Conservation (phyloP, 2,888 invertebrate species). For the Acrobasis consociella region DNA sequence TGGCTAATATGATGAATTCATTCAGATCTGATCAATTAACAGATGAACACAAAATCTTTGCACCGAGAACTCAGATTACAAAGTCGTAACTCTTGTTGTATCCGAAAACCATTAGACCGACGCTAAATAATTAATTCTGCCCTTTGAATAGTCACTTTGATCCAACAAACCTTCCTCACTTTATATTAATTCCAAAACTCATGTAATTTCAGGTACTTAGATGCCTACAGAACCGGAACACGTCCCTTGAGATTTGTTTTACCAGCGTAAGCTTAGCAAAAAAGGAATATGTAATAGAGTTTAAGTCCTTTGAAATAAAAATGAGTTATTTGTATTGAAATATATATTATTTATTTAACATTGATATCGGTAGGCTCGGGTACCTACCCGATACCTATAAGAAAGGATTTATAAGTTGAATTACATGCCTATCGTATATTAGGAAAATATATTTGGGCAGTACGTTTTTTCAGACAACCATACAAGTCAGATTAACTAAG, state of each 20-base stretch:
- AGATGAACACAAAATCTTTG: background rate
- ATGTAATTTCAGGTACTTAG: background rate
- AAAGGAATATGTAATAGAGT: background rate
- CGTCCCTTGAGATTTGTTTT: background rate
- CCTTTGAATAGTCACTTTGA: slow-evolving; percentile 16
- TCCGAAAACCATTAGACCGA: slow-evolving; percentile 5
- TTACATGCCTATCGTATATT: too few species aligned
- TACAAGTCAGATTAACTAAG: too few species aligned
- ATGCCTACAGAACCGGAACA: background rate
- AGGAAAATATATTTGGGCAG: too few species aligned
- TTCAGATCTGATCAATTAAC: too few species aligned
- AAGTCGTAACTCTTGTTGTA: background rate
- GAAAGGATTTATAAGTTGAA: too few species aligned
- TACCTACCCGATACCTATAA: too few species aligned
- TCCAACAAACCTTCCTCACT: background rate
- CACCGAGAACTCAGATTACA: background rate
- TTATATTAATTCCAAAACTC: slow-evolving; percentile 7
- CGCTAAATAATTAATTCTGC: slow-evolving; percentile 13
- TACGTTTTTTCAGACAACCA: too few species aligned
- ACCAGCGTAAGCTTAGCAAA: background rate
- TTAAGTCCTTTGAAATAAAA: background rate
- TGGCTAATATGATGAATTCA: too few species aligned
- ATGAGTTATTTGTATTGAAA: too few species aligned
- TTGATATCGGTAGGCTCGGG: too few species aligned
- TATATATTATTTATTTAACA: too few species aligned